Conservation (phyloP, 2,113 vertebrate genomes). For the Microcebus ravelobensis region DNA sequence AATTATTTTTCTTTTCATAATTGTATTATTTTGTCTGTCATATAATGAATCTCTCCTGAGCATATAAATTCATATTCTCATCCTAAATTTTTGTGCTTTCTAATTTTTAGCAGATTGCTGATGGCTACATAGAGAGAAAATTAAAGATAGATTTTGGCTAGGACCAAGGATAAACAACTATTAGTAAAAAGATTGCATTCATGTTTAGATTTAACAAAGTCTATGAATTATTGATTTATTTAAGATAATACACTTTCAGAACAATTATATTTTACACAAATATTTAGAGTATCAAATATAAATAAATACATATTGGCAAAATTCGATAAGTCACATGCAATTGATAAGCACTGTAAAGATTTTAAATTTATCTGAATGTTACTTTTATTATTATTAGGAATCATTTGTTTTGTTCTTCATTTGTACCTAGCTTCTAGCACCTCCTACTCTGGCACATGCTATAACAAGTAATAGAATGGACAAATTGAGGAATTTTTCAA, state of each 20-base stretch:
- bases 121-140: neutral
- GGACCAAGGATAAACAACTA: neutral
- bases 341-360: neutral
- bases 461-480: neutral
- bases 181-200: neutral
- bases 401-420: neutral
- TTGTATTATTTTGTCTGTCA: constrained; percentile 41
- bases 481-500: neutral
- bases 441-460: neutral
- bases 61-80: constrained; percentile 10
- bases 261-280: neutral
- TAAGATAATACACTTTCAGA: neutral
- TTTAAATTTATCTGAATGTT: neutral
- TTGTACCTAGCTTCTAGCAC: neutral
- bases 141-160: neutral
- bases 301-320: neutral
- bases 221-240: neutral
- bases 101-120: neutral
- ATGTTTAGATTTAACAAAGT: neutral
- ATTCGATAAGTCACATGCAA: neutral
- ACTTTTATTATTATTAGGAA: neutral
- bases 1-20: constrained; percentile 63
- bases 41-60: constrained; percentile 39
- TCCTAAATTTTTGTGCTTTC: neutral
- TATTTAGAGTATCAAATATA: neutral